Evolutionary conservation across 2,797 vertebrate species (phyloP).

Genomic region (Cyclura pinguis): DNA sequence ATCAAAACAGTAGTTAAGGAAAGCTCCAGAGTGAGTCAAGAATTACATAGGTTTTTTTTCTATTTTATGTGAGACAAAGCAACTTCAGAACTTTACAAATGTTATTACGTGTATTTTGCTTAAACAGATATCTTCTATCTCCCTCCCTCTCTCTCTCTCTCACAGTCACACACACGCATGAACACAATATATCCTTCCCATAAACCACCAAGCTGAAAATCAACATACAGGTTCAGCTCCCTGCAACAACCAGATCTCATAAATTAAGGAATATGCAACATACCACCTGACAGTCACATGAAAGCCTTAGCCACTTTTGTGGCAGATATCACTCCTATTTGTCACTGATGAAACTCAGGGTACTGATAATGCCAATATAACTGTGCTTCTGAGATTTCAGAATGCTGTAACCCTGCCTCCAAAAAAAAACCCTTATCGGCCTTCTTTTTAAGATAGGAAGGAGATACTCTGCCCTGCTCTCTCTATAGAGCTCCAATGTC

Average conservation of each 20-base stretch:
- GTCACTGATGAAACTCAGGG: not conserved
- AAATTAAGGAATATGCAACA: not conserved
- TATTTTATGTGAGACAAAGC: not conserved
- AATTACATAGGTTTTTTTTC: not conserved
- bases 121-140: not conserved
- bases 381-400: too few species aligned
- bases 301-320: too few species aligned
- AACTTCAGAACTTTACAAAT: not conserved
- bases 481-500: not conserved
- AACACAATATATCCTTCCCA: not conserved
- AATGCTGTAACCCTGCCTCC: too few species aligned
- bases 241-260: not conserved
- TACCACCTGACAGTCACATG: not conserved
- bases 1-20: not conserved
- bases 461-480: not conserved
- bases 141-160: not conserved
- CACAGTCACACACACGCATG: too few species aligned
- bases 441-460: not conserved
- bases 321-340: not conserved
- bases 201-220: not conserved
- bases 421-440: not conserved
- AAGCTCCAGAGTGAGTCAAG: not conserved
- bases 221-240: not conserved
- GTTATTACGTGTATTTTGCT: not conserved
- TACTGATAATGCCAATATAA: too few species aligned